These are phyloP conservation scores for Novumbra hubbsi DNA, from an alignment of 2,797 vertebrate species.

Conservation along the genomic window DNA sequence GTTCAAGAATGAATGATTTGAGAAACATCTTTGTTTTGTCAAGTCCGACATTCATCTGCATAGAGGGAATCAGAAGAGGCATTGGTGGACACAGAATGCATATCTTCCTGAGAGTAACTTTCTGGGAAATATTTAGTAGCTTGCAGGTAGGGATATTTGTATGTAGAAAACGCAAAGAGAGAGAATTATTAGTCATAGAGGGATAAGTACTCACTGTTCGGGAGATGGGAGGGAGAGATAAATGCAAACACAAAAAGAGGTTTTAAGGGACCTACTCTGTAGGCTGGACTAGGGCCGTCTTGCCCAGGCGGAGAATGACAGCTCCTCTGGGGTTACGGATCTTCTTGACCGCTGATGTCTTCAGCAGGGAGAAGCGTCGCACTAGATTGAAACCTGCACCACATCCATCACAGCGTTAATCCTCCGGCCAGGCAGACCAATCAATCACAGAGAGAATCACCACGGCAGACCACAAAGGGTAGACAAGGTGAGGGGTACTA, in stretches of 20 bases:
- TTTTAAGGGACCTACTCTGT: conserved; percentile 74
- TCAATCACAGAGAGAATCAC: conserved; percentile 11
- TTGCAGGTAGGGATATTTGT: too few species aligned
- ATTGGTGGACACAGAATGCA: too few species aligned
- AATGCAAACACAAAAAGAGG: neutral
- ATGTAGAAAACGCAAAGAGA: too few species aligned
- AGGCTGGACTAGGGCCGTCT: conserved; percentile 78
- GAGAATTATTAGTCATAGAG: neutral
- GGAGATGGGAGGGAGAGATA: neutral
- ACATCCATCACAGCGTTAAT: neutral
- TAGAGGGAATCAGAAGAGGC: too few species aligned
- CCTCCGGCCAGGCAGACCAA: conserved; percentile 5
- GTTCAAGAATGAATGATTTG: too few species aligned
- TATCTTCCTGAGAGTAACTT: too few species aligned
- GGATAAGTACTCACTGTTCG: neutral
- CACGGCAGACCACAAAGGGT: neutral
- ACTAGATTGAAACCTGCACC: conserved; percentile 90
- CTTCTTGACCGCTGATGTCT: conserved; percentile 86
- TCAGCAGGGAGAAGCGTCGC: conserved; percentile 84
- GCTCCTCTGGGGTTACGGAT: conserved; percentile 83
- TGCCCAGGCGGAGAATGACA: conserved; percentile 85
- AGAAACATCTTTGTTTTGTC: too few species aligned
- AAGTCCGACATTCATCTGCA: too few species aligned
- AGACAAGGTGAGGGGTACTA: neutral
- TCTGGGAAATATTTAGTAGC: too few species aligned